phyloP scores from a whole-genome alignment of 2,113 vertebrate species.

The Microcebus ravelobensis region DNA sequence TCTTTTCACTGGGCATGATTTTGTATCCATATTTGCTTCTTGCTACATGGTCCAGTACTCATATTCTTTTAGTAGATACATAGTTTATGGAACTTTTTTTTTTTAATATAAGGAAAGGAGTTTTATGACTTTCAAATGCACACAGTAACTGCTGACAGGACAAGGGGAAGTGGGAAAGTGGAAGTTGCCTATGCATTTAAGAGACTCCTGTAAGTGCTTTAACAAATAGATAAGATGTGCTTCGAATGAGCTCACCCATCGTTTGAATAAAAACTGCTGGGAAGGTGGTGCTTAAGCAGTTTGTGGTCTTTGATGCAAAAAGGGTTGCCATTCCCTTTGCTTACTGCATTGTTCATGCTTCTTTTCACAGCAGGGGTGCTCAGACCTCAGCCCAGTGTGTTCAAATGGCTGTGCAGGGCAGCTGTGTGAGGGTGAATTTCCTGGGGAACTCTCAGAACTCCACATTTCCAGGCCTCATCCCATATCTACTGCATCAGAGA shows the following conservation, averaged over 20 bases:
- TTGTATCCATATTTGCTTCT: conserved; percentile 58
- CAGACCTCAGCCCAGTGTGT: neutral
- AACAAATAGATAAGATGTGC: conserved; percentile 73
- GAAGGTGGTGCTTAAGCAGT: conserved; percentile 74
- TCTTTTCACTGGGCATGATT: conserved; percentile 49
- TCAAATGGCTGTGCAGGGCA: neutral
- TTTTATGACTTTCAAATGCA: conserved; percentile 75
- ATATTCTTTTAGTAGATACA: conserved; percentile 65
- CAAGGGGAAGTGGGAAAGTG: conserved; percentile 27
- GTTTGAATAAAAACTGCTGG: conserved; percentile 73
- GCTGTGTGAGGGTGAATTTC: neutral
- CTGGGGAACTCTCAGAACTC: neutral
- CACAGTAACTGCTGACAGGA: conserved; percentile 74
- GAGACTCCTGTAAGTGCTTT: conserved; percentile 70
- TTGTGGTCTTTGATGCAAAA: conserved; percentile 74
- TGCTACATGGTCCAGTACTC: conserved; percentile 43
- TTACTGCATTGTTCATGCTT: conserved; percentile 42
- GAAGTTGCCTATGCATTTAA: conserved; percentile 62
- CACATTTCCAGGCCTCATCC: neutral
- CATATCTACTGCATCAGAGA: neutral
- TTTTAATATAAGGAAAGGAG: conserved; percentile 56
- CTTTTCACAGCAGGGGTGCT: conserved; percentile 40
- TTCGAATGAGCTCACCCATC: conserved; percentile 62
- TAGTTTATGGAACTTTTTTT: conserved; percentile 60
- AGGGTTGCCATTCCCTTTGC: conserved; percentile 42